Base-by-base conservation (phyloP, 2,113 vertebrate genomes). In the Daboia siamensis region DNA sequence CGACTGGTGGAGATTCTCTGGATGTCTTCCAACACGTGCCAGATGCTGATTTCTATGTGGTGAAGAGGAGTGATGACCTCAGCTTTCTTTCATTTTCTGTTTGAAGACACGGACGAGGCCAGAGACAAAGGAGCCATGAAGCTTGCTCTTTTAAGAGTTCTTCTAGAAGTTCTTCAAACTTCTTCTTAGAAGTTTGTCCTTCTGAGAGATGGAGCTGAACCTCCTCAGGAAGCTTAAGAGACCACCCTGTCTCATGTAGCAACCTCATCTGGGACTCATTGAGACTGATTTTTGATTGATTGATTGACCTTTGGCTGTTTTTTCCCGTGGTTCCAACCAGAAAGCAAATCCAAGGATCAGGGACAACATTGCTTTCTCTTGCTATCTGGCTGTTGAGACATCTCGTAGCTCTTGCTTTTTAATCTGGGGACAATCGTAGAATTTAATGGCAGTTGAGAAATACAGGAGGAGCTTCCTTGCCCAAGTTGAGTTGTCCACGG, bases 1-100 rank as follows among this genome's bases (percentile, higher is more conserved):
- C 98, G 98, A 96, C 96, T 99, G 95, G 98, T 99, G 97, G 99
- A 99, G 97, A 94, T 98, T 3, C 97, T 99, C 94, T 99, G 99
- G 99, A 98, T 99, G 93, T 98, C 99, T 1, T 99, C 99, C 39
- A 98, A 97, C 96, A 98, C 98, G 20, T 99, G 99, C 94, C 99
- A 99, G 97, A 98, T 98, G 96, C 97, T 99, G 93, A 99, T 99
- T 96, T 99, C 98, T 0, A 98, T 99, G 93, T 98, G 98, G 97
- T 98, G 97, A 98, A 0, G 0, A 15, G 85, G 74, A 88, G 91
- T 11, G 20, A 29, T 29, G 8, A 15, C 10, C 48, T 8, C 7
- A 24, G 51, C 12, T 26, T 26, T 4, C 39, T 57, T 59, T 5
- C 33, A 44, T 44, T 80, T 80, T 80, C 74, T 44, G 7, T 44